Percentiles rank a stretch among this genome's conserved stretches.
These are phyloP conservation scores for Oncorhynchus keta DNA, from an alignment of 2,113 vertebrate genomes.

Conservation along the genomic window DNA sequence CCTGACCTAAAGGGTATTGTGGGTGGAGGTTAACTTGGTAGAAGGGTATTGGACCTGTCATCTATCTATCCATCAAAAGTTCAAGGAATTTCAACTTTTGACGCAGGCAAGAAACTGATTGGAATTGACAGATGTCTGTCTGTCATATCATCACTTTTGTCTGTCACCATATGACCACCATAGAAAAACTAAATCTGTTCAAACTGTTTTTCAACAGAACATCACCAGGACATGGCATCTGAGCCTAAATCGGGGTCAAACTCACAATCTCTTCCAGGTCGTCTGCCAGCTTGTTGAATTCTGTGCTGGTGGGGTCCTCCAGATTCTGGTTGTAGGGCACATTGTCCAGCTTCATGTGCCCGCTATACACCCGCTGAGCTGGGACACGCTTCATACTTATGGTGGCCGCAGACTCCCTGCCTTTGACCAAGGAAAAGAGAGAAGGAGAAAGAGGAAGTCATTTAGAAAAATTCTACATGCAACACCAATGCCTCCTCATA, in stretches of 20 bases:
- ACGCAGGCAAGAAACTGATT: neutral
- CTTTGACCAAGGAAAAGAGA: slow-evolving; percentile 56
- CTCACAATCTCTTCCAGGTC: slow-evolving; percentile 65
- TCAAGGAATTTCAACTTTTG: neutral
- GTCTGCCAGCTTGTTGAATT: slow-evolving; percentile 47
- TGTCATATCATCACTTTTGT: too few species aligned
- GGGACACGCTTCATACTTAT: neutral
- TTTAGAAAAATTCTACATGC: too few species aligned
- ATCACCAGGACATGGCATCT: neutral
- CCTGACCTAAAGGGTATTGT: too few species aligned
- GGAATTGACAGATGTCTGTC: too few species aligned
- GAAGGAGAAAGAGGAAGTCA: slow-evolving; percentile 4
- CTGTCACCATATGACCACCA: neutral
- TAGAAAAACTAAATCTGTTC: neutral
- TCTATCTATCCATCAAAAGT: too few species aligned
- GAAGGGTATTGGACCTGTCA: too few species aligned
- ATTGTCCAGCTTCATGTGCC: slow-evolving; percentile 57
- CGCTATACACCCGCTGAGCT: slow-evolving; percentile 63
- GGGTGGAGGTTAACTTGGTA: too few species aligned
- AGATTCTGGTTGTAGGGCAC: slow-evolving; percentile 50
- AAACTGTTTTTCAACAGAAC: neutral
- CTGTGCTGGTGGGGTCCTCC: slow-evolving; percentile 55
- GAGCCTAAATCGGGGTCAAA: neutral
- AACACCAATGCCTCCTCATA: too few species aligned
- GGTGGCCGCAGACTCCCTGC: neutral